Base-by-base conservation (phyloP, 2,797 vertebrate genomes). In the Argya squamiceps region DNA sequence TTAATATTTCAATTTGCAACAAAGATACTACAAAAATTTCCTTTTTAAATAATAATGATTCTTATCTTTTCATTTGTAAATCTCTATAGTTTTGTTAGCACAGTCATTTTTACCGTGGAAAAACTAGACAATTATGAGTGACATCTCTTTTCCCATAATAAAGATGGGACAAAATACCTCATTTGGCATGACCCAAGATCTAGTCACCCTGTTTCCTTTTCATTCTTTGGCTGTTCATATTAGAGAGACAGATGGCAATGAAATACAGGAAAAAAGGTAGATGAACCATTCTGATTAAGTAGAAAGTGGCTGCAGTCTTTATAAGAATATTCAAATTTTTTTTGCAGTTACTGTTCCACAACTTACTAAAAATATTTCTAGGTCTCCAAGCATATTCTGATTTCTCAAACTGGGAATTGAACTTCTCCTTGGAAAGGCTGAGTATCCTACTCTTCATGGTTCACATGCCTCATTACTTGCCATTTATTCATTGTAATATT, bases 381-480 rank as follows among this genome's bases (percentile, higher is more conserved):
- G 47, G 32, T 19, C 49, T 81, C 29, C 52, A 68, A 94, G 24
- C 11, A 50, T 65, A 82, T 82, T 86, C 29, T 88, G 27, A 76
- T 86, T 96, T 96, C 47, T 94, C 65, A 92, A 22, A 68, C 58
- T 73, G 67, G 34, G 64, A 84, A 44, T 22, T 85, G n/a, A 37
- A 79, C 29, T 62, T 75, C 19, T 93, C 65, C 39, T 43, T 84
- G 15, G 55, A 70, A 93, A 90, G 23, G 10, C 37, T 78, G 50
- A 49, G 34, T 32, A 81, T 84, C 59, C 47, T 69, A 36, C 21
- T 76, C 67, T 78, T 93, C 36, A 43, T 49, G 41, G 52, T 76
- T 93, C 56, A 63, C 15, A 34, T 46, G 17, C 55, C 32, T 84
- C 93, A 79, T 92, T 84, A 78, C 20, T 93, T 94, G 55, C 20